Evolutionary conservation across 2,113 vertebrate genomes (phyloP).

Genomic region (Alligator mississippiensis): DNA sequence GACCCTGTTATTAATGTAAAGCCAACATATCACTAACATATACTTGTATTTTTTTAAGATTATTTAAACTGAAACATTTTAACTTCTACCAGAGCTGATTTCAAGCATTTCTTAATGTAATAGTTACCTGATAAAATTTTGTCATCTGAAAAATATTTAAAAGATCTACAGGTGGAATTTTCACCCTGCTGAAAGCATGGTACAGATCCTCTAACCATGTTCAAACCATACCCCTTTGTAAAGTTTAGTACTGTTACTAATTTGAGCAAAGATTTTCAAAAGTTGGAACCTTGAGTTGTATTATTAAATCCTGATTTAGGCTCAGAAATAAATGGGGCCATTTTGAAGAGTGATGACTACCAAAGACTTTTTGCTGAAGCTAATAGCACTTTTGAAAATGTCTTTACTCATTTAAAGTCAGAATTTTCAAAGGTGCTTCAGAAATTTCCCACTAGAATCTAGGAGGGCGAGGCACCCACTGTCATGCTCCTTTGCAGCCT

Average conservation of each 20-base stretch:
- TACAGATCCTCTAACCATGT: background rate
- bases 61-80: background rate
- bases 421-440: background rate
- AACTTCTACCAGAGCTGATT: background rate
- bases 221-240: background rate
- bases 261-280: background rate
- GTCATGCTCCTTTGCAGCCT: no score
- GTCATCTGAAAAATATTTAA: background rate
- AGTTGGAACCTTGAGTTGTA: background rate
- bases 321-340: background rate
- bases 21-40: fast-evolving
- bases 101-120: background rate
- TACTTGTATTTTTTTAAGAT: background rate
- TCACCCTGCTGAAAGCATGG: background rate
- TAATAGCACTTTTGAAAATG: background rate
- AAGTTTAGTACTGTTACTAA: background rate
- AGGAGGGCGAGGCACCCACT: no score
- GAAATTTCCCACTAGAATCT: no score
- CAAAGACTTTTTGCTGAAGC: background rate
- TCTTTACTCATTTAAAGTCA: background rate
- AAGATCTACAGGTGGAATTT: background rate
- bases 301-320: background rate
- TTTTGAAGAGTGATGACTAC: background rate
- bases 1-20: background rate
- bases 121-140: background rate